Evolutionary conservation across 2,797 vertebrate species (phyloP).

Genomic region (Tapirus indicus): DNA sequence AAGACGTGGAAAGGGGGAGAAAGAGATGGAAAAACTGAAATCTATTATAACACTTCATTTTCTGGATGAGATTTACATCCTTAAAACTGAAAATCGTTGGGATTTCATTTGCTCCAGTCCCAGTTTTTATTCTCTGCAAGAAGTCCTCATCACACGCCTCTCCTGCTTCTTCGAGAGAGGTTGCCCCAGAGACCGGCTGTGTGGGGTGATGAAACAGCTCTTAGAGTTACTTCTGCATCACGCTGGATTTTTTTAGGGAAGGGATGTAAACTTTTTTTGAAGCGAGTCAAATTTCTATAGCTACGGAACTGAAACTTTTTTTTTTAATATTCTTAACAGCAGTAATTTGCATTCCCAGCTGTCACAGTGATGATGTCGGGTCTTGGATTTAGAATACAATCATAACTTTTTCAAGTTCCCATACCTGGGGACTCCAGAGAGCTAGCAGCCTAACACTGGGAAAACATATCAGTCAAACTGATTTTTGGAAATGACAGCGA

Average conservation of each 20-base stretch:
- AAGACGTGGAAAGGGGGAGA: neutral
- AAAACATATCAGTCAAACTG: conserved; percentile 77
- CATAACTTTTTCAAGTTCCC: conserved; percentile 55
- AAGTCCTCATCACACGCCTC: neutral
- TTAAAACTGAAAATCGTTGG: neutral
- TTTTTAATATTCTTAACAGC: conserved; percentile 30
- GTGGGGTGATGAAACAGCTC: neutral
- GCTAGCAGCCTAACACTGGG: conserved; percentile 39
- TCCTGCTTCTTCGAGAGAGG: neutral
- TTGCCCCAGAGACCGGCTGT: neutral
- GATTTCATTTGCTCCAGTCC: neutral
- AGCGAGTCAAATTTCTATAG: neutral
- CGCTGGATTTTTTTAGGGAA: neutral
- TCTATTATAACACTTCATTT: neutral
- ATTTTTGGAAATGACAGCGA: conserved; percentile 67
- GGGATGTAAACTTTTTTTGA: neutral
- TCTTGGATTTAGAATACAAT: conserved; percentile 37
- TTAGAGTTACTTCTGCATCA: neutral
- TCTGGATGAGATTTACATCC: neutral
- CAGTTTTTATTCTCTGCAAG: neutral
- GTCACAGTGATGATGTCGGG: conserved; percentile 20
- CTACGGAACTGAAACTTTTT: conserved; percentile 14
- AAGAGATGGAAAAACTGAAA: neutral
- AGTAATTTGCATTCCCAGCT: conserved; percentile 57
- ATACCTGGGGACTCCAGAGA: conserved; percentile 57